These are phyloP conservation scores for Apis dorsata DNA, from an alignment of 1,140 invertebrate species.

Conservation along the genomic window DNA sequence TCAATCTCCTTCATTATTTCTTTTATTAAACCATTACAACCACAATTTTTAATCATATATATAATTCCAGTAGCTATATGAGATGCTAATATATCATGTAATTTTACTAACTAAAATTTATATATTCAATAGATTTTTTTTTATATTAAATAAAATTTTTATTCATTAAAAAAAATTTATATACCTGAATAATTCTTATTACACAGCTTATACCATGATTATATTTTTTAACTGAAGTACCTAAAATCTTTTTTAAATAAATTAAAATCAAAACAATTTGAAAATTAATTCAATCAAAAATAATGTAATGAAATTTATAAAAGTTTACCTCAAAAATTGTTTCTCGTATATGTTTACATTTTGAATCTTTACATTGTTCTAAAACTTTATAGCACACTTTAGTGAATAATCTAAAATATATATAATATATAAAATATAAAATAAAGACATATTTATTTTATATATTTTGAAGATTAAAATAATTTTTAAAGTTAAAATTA, in stretches of 20 bases:
- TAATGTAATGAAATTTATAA: constrained; percentile 18
- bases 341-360: constrained; percentile 84
- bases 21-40: constrained; percentile 83
- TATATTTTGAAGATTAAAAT: constrained; percentile 3
- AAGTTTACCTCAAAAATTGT: constrained; percentile 81
- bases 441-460: constrained; percentile 9
- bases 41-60: constrained; percentile 83
- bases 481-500: not conserved
- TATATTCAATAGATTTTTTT: constrained; percentile 12
- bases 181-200: constrained; percentile 85
- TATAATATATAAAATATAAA: too few relatives aligned
- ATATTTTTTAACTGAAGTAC: constrained; percentile 89
- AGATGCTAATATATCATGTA: constrained; percentile 85
- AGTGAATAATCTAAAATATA: constrained; percentile 82
- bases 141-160: constrained; percentile 26
- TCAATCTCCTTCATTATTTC: constrained; percentile 88
- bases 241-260: constrained; percentile 85
- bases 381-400: constrained; percentile 88
- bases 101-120: constrained; percentile 84
- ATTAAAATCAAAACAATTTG: not conserved
- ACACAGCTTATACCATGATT: constrained; percentile 87
- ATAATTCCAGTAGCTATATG: constrained; percentile 85
- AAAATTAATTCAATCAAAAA: constrained; percentile 16
- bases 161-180: constrained; percentile 22
- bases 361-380: constrained; percentile 83